A percentile compares a stretch with the other conserved stretches of the same genome.
phyloP scores from a whole-genome alignment of 1,140 invertebrate species.

The Trachelipus rathkii region DNA sequence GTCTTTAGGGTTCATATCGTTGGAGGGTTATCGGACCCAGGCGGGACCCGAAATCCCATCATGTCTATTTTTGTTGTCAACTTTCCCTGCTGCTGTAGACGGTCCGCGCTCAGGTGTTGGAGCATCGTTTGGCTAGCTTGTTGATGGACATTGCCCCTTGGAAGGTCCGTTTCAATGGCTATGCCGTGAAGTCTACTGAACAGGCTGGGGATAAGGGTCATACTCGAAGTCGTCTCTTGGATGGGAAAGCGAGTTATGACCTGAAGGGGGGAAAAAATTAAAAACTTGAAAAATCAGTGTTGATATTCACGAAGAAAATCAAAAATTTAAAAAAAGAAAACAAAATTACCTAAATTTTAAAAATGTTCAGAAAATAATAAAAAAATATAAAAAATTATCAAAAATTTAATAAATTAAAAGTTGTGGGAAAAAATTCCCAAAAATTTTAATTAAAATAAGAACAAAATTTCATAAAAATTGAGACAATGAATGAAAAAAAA shows the following conservation, averaged over 20 bases:
- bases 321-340: no score
- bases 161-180: constrained; percentile 52
- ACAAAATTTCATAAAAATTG: no score
- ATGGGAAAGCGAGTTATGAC: constrained; percentile 50
- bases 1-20: constrained; percentile 55
- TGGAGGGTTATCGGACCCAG: constrained; percentile 54
- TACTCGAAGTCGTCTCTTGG: constrained; percentile 53
- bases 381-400: no score
- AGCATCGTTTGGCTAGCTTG: constrained; percentile 54
- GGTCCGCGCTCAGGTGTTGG: constrained; percentile 53
- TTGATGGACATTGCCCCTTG: constrained; percentile 54
- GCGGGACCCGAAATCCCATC: constrained; percentile 51
- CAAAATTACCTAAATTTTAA: no score
- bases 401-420: no score
- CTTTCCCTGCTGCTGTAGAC: constrained; percentile 54
- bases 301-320: no score
- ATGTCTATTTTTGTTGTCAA: constrained; percentile 55
- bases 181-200: constrained; percentile 54
- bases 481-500: no score
- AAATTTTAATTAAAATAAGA: no score
- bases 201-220: constrained; percentile 53
- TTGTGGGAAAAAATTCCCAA: no score
- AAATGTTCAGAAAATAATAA: no score
- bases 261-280: no score
- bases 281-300: no score